These are phyloP conservation scores for Acanthosepion esculentum DNA, from an alignment of 2,888 invertebrate species.

Conservation along the genomic window DNA sequence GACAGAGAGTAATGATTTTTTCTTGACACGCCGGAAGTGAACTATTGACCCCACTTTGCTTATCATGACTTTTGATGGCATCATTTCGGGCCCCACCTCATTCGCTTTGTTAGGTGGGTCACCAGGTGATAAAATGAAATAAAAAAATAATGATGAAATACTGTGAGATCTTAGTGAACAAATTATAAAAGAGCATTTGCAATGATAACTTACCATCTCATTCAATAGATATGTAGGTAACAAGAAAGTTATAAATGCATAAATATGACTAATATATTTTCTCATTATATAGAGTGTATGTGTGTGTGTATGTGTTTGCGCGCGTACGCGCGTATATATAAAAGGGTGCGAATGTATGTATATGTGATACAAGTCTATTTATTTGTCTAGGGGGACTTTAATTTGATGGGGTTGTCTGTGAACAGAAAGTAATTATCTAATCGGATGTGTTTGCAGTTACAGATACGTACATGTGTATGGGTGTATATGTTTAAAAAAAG, in stretches of 20 bases:
- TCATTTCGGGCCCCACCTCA: background rate
- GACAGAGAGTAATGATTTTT: background rate
- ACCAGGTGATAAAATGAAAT: background rate
- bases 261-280: too few relatives aligned
- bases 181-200: background rate
- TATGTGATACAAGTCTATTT: rapidly evolving
- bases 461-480: background rate
- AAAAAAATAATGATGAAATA: background rate
- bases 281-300: background rate
- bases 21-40: conserved; percentile 11
- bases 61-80: background rate
- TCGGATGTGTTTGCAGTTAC: background rate
- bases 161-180: background rate
- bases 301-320: background rate
- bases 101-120: background rate
- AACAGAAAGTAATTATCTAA: background rate
- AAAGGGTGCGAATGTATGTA: background rate
- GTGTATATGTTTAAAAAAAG: background rate
- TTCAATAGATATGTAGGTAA: background rate
- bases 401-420: background rate
- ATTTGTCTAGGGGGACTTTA: background rate
- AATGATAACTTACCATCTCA: background rate
- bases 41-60: background rate
- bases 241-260: background rate
- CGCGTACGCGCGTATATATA: background rate